Percentiles rank a stretch among this genome's conserved stretches.
phyloP scores from a whole-genome alignment of 2,888 invertebrate genomes.

The Vesta saturnalis region DNA sequence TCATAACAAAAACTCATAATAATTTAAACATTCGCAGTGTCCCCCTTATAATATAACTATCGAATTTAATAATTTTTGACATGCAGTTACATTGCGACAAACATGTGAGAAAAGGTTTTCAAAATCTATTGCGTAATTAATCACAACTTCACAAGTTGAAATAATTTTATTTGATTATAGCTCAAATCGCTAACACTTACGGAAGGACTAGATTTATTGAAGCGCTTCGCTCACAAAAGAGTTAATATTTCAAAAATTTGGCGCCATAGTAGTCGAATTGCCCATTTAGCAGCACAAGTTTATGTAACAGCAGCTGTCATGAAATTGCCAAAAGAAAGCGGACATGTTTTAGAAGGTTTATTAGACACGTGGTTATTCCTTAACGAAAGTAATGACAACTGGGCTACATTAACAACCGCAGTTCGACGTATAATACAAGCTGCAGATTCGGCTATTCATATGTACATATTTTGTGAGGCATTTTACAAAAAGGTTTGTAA shows the following conservation, averaged over 20 bases:
- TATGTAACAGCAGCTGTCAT: conserved; percentile 67
- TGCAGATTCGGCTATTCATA: conserved; percentile 73
- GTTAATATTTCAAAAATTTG: conserved; percentile 66
- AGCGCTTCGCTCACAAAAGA: conserved; percentile 62
- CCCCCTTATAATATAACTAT: no score
- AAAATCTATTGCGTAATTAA: no score
- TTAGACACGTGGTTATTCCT: conserved; percentile 59
- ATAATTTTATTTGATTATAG: conserved; percentile 58
- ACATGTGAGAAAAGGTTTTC: neutral
- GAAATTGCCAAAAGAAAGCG: conserved; percentile 60
- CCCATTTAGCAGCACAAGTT: conserved; percentile 67
- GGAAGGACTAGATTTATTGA: conserved; percentile 67
- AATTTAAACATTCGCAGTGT: no score
- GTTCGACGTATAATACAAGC: conserved; percentile 61
- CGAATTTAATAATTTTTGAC: no score
- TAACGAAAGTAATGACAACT: conserved; percentile 50
- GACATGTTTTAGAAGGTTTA: conserved; percentile 54
- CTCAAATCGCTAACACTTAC: conserved; percentile 66
- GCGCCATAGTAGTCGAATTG: conserved; percentile 66
- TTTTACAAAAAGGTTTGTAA: conserved; percentile 55
- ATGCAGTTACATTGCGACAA: neutral
- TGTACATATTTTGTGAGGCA: conserved; percentile 72
- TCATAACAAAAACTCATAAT: no score
- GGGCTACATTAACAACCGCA: conserved; percentile 52
- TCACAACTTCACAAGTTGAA: conserved; percentile 14